These are phyloP conservation scores for Himalopsyche tibetana DNA, from an alignment of 2,888 invertebrate genomes.

Conservation along the genomic window DNA sequence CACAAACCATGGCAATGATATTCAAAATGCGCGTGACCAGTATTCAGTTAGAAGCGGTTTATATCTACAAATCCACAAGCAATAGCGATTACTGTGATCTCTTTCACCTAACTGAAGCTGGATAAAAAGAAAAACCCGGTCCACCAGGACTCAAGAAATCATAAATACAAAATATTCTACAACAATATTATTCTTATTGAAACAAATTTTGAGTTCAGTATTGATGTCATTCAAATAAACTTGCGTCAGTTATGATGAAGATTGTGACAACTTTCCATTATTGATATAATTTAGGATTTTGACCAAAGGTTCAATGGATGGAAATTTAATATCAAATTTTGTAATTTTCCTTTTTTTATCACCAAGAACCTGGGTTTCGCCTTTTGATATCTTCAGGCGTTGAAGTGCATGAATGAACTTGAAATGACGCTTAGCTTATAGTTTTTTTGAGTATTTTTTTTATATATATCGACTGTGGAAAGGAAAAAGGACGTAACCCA, in stretches of 20 bases:
- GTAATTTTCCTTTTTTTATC: too few relatives aligned
- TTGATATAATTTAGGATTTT: too few relatives aligned
- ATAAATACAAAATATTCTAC: conserved; percentile 25
- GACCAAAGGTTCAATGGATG: too few relatives aligned
- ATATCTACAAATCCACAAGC: conserved; percentile 43
- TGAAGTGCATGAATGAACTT: too few relatives aligned
- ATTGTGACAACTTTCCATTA: background rate
- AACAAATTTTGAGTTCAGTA: background rate
- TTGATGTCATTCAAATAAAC: conserved; percentile 6
- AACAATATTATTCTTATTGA: background rate
- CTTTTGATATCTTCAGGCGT: too few relatives aligned
- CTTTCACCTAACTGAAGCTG: conserved; percentile 22
- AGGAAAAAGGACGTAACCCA: too few relatives aligned
- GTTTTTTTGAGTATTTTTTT: too few relatives aligned
- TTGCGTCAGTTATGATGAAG: background rate
- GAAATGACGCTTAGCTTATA: too few relatives aligned
- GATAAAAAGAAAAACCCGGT: background rate
- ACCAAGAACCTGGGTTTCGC: too few relatives aligned
- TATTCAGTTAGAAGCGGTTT: conserved; percentile 28
- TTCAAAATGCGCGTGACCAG: background rate
- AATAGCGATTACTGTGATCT: background rate
- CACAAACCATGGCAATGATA: conserved; percentile 51
- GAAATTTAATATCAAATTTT: too few relatives aligned
- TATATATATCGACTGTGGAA: too few relatives aligned
- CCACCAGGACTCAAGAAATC: background rate